Percentiles rank a stretch among this genome's conserved stretches.
Evolutionary conservation across 1,140 invertebrate genomes (phyloP).

Genomic region (Hylaeus volcanicus): DNA sequence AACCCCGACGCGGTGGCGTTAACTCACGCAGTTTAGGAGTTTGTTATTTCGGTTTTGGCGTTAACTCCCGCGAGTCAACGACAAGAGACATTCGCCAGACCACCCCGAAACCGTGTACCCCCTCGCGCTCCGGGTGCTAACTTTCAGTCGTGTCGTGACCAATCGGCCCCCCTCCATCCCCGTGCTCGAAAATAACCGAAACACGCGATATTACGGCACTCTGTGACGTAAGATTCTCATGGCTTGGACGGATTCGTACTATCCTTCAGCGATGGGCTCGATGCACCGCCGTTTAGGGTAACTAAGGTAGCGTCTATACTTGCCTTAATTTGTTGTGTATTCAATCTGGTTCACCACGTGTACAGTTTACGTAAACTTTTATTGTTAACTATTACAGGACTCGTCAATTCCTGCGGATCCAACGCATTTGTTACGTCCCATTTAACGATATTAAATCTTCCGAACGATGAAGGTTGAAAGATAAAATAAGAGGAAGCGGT

Average conservation of each 20-base stretch:
- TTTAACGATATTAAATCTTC: too few relatives aligned
- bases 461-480: too few relatives aligned
- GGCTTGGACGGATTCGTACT: background rate
- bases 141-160: constrained; percentile 53
- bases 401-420: too few relatives aligned
- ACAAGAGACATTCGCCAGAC: constrained; percentile 78
- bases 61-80: constrained; percentile 68
- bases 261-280: background rate
- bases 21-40: constrained; percentile 65
- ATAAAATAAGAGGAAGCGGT: too few relatives aligned
- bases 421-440: too few relatives aligned
- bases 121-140: constrained; percentile 12
- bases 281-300: background rate
- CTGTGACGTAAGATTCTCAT: constrained; percentile 47
- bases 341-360: too few relatives aligned
- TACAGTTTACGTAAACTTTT: too few relatives aligned
- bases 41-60: constrained; percentile 74
- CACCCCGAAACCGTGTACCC: constrained; percentile 62
- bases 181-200: constrained; percentile 60
- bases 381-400: too few relatives aligned
- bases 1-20: constrained; percentile 58
- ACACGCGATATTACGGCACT: constrained; percentile 41
- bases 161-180: constrained; percentile 32
- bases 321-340: too few relatives aligned
- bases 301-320: too few relatives aligned